Evolutionary conservation across 2,888 invertebrate species (phyloP), one percentile per base, ranked within the genome.

Genomic region (Silvanus unidentatus): DNA sequence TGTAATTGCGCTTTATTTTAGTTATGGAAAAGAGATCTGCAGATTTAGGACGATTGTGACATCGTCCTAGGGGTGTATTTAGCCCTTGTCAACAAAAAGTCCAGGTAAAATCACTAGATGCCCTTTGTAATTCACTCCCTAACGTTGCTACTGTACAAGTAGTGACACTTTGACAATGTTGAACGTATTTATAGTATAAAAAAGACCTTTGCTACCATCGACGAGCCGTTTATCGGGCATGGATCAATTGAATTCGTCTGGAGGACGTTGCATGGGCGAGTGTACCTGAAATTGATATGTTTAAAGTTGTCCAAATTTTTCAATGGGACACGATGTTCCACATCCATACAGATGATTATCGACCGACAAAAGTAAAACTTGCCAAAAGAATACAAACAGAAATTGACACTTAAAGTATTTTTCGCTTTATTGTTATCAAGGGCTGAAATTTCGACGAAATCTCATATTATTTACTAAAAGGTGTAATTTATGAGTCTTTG

Each of bases 91-190:
- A 58, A 63, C 62, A 62, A 53, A 53, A 55, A 55, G 47, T 47
- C 54, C 68, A 69, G 69, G 69, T 69, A 69, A 64, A 67, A 67
- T 69, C 66, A 66, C 67, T 56, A 57, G 55, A 55, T 55, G 54
- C 59, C 59, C 59, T 60, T 62, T 59, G 60, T 52, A 57, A 65
- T 55, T 59, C 63, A 64, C 62, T 63, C 66, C 64, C 65, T 65
- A 32, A 32, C 55, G 59, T 54, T 47, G 64, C 65, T 67, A 66
- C 68, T 65, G 65, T 67, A 60, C 57, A 62, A 70, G 69, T 68
- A 70, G 62, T 70, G 71, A 71, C 71, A 70, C 69, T 66, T 68
- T 59, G 51, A 70, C 69, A 70, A 70, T 68, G 62, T 61, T 57
- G 58, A 68, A 68, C 65, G 63, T 52, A 62, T 64, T 66, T 67